Evolutionary conservation across 2,113 vertebrate genomes (phyloP), one percentile per base, ranked within the genome.

Genomic region (Pyrgilauda ruficollis): DNA sequence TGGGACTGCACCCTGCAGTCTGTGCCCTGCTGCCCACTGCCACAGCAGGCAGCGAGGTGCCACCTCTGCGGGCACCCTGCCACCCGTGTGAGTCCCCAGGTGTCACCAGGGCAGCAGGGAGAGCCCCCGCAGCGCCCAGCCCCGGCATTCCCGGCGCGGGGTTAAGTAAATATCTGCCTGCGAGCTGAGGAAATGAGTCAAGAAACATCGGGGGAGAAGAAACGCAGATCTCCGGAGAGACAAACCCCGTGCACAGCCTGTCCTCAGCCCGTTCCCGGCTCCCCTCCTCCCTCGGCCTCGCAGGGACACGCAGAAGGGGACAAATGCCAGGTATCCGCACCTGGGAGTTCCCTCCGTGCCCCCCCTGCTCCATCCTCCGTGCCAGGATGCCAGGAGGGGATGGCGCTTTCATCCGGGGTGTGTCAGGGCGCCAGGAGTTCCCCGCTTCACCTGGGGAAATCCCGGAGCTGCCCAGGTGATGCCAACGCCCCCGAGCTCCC

Each of bases 131-230:
- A 92, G 91, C 90, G 84, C 96, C 97, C 93, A 64, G 46, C 49
- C 94, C 69, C 96, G 90, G 94, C 96, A 18, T 50, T 95, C 76
- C 90, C 91, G 8, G 64, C 16, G 39, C 92, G 90, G 97, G 98
- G 97, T 98, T 98, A 97, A 97, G 80, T 96, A 98, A 98, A 98
- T 97, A 98, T 61, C 96, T 96, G 97, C 94, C 95, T 84, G 95
- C 15, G 70, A 95, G 96, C 97, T 86, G 94, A 97, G 98, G 97
- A 98, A 98, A 97, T 94, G 94, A 98, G 95, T 96, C 97, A 96
- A 95, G 93, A 96, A 96, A 92, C 67, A 70, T 20, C 72, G 94
- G 21, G 94, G 94, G 96, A 97, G 98, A 97, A 98, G 97, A 98
- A 98, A 98, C 89, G 77, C 97, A 98, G 97, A 98, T 95, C 97